Evolutionary conservation across 2,113 vertebrate genomes (phyloP).

Genomic region (Elachura formosa): DNA sequence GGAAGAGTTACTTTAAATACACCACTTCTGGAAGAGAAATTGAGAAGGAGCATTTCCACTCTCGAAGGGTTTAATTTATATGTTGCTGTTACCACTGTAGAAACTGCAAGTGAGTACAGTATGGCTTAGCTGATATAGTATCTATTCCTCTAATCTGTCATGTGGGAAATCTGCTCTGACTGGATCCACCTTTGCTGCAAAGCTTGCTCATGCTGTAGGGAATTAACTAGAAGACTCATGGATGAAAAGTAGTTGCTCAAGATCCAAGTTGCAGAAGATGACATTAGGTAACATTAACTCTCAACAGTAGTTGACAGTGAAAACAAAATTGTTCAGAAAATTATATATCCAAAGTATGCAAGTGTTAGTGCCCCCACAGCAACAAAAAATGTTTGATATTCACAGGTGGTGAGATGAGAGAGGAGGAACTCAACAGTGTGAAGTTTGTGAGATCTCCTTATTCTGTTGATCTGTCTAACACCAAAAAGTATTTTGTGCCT

Average conservation of each 20-base stretch:
- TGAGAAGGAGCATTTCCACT: neutral
- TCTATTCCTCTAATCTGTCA: neutral
- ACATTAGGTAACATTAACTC: neutral
- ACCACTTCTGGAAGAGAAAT: constrained; percentile 18
- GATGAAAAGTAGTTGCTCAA: neutral
- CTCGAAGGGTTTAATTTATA: constrained; percentile 59
- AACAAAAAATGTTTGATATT: neutral
- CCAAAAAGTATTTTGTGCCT: constrained; percentile 69
- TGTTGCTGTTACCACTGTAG: constrained; percentile 62
- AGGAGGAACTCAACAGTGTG: constrained; percentile 65
- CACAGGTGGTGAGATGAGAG: constrained; percentile 69
- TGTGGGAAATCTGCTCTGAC: neutral
- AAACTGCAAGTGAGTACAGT: constrained; percentile 70
- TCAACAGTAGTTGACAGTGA: rapidly evolving
- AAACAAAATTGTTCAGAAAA: neutral
- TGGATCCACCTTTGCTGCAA: neutral
- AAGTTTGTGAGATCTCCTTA: constrained; percentile 73
- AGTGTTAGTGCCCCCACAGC: neutral
- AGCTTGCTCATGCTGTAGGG: neutral
- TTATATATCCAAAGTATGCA: neutral
- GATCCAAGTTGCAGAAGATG: neutral
- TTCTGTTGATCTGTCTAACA: constrained; percentile 66
- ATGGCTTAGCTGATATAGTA: neutral
- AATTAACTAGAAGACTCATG: neutral
- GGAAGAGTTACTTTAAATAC: constrained; percentile 46